phyloP scores from a whole-genome alignment of 2,888 invertebrate species.

The Sipha maydis region DNA sequence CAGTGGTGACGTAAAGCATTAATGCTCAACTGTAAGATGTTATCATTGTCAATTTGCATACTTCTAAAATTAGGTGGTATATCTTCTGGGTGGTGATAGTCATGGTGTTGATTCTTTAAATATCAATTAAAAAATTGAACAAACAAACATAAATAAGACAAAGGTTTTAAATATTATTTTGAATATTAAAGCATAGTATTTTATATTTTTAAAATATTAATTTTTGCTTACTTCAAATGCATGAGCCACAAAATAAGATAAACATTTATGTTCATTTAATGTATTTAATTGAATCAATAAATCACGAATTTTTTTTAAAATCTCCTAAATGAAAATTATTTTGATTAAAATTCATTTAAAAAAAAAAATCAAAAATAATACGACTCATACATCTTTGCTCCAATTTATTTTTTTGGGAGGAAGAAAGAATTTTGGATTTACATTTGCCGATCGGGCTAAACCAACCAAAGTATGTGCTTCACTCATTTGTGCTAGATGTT shows the following conservation, averaged over 20 bases:
- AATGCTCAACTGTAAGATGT: conserved; percentile 50
- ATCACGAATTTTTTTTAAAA: conserved; percentile 68
- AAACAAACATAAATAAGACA: background rate
- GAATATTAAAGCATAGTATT: background rate
- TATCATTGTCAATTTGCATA: conserved; percentile 56
- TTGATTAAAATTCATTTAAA: background rate
- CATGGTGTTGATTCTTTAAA: conserved; percentile 39
- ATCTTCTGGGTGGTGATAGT: conserved; percentile 53
- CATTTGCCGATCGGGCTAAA: conserved; percentile 78
- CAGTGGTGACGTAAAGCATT: conserved; percentile 57
- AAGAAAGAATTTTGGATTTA: conserved; percentile 79
- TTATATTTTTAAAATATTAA: background rate
- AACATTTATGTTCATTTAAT: conserved; percentile 69
- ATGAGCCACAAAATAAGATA: conserved; percentile 69
- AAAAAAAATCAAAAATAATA: background rate
- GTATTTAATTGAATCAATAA: conserved; percentile 69
- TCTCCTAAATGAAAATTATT: conserved; percentile 64
- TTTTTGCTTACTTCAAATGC: conserved; percentile 66
- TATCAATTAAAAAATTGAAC: background rate
- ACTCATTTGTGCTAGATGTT: conserved; percentile 81
- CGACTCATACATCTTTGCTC: conserved; percentile 46
- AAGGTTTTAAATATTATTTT: background rate
- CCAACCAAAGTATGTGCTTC: conserved; percentile 81
- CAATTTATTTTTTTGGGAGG: conserved; percentile 69
- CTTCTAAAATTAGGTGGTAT: conserved; percentile 48